Evolutionary conservation across 2,797 vertebrate species (phyloP), one percentile per base, ranked within the genome.

Genomic region (Tapera naevia): DNA sequence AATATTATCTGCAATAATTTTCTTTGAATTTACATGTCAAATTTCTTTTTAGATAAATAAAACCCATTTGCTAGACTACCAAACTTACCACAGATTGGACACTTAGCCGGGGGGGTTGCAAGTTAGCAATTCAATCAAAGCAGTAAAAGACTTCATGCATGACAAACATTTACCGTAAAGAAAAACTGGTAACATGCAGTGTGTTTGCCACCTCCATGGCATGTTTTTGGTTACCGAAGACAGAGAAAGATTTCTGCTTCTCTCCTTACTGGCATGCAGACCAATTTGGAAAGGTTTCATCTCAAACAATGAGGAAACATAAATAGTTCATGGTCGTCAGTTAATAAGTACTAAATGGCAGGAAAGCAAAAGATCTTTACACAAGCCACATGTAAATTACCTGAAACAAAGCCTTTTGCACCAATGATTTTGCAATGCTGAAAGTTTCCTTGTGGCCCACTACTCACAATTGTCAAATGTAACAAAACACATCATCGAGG

Each of bases 121-220:
- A 81, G 27, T 6, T 53, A 54, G 22, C 66, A 76, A 19, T 48
- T 72, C 27, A 74, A 19, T 41, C n/a, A 80, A 48, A 86, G 37
- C 32, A 87, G 13, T 81, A 91, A 37, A 56, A 22, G 21, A 50
- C 13, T 57, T 28, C 2, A n/a, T 61, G 21, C 21, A 22, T 18
- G 4, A 60, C 32, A 76, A 62, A 45, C 91, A 86, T 86, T 94
- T 94, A 85, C 84, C 60, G 27, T 91, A 89, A 95, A 93, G 37
- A 73, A 66, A 91, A 93, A 75, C 9, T 1, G 3, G 62, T 57
- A 92, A 89, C 33, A 79, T 50, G 60, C 12, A 65, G 7, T 39
- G 37, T 35, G 32, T 70, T 91, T 86, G 46, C 48, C 48, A 87
- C 19, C 56, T 79, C 35, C 72, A 17, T 56, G 32, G 17, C 0